A percentile compares a stretch with the other conserved stretches of the same genome.
phyloP scores from a whole-genome alignment of 92 coral and sea anemone genomes.

The Siderastrea radians region DNA sequence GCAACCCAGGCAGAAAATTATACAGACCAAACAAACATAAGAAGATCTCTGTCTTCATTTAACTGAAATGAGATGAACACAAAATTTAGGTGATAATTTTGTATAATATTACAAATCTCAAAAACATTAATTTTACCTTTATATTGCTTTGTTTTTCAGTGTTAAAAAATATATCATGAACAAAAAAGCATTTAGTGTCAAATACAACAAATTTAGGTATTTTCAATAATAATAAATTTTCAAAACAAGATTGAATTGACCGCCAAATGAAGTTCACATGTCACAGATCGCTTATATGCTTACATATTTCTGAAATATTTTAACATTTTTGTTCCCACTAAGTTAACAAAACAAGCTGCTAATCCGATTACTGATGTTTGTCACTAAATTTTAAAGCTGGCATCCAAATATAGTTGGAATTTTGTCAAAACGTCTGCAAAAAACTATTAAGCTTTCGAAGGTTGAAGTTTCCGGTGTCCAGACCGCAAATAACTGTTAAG shows the following conservation, averaged over 20 bases:
- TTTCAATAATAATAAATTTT: no score
- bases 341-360: conserved; percentile 11
- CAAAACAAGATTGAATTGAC: no score
- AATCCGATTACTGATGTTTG: background rate
- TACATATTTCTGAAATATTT: background rate
- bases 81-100: background rate
- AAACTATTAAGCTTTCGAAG: background rate
- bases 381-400: background rate
- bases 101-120: background rate
- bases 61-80: background rate
- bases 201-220: no score
- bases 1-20: no score
- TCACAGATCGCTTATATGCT: background rate
- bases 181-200: background rate
- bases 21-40: background rate
- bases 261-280: no score
- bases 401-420: background rate
- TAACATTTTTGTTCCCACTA: background rate
- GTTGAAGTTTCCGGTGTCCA: background rate
- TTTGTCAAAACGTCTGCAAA: conserved; percentile 7
- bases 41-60: background rate
- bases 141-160: background rate
- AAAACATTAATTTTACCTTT: background rate
- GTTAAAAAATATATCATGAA: background rate
- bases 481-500: background rate